A percentile compares a stretch with the other conserved stretches of the same genome.
Conservation (phyloP, 2,113 vertebrate genomes). For the Tretioscincus oriximinensis region DNA sequence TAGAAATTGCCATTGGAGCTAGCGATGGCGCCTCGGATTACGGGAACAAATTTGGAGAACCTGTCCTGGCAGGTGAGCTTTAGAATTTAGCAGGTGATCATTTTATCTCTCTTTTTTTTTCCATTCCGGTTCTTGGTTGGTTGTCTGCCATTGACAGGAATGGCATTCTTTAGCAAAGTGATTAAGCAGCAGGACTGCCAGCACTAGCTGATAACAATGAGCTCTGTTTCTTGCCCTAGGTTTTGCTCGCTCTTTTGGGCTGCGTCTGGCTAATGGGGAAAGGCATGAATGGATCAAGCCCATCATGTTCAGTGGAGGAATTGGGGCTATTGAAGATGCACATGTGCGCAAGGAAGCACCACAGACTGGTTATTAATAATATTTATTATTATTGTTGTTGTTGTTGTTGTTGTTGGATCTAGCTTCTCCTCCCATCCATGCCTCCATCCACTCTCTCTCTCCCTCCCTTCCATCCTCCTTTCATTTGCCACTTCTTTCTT, state of each 20-base stretch:
- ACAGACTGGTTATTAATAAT: constrained; percentile 69
- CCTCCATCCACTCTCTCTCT: too few species aligned
- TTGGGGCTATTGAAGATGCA: constrained; percentile 84
- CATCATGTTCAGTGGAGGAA: constrained; percentile 92
- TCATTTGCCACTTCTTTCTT: too few species aligned
- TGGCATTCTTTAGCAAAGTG: rapidly evolving
- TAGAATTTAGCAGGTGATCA: rapidly evolving
- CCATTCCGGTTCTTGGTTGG: too few species aligned
- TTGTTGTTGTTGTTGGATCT: too few species aligned
- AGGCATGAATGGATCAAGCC: constrained; percentile 94
- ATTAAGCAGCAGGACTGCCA: background rate
- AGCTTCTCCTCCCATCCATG: too few species aligned
- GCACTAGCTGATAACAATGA: background rate
- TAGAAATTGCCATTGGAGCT: constrained; percentile 88
- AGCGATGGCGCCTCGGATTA: constrained; percentile 93
- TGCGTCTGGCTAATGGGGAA: constrained; percentile 76
- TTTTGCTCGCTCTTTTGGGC: constrained; percentile 89
- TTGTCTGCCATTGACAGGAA: background rate
- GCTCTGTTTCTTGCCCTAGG: constrained; percentile 62
- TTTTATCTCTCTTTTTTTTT: background rate
- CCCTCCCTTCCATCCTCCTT: too few species aligned
- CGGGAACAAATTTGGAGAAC: constrained; percentile 93
- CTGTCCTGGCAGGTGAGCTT: constrained; percentile 82
- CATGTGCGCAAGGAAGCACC: constrained; percentile 82
- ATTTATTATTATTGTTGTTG: too few species aligned